These are phyloP conservation scores for Percina caprodes DNA, from an alignment of 2,113 vertebrate genomes.

Conservation along the genomic window DNA sequence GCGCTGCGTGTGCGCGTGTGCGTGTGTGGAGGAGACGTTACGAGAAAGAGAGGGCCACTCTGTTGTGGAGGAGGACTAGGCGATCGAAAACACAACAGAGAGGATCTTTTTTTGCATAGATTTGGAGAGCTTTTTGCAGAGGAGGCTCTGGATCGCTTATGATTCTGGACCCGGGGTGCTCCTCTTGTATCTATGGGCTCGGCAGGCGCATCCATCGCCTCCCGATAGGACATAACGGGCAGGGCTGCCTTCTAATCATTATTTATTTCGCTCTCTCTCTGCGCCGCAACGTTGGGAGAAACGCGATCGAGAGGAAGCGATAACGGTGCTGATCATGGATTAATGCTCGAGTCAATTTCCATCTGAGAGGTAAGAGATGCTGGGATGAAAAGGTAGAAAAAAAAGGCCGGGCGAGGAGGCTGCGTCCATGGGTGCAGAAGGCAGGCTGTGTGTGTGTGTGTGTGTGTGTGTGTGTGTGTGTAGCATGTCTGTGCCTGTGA, in stretches of 20 bases:
- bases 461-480: slow-evolving; percentile 12
- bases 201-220: slow-evolving; percentile 56
- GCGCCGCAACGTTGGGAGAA: slow-evolving; percentile 40
- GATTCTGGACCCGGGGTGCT: slow-evolving; percentile 22
- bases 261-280: slow-evolving; percentile 35
- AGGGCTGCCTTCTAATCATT: slow-evolving; percentile 34
- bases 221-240: slow-evolving; percentile 56
- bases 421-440: slow-evolving; percentile 23
- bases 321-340: slow-evolving; percentile 68
- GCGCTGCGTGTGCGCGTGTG: slow-evolving; percentile 53
- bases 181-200: slow-evolving; percentile 49
- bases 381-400: neutral
- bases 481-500: slow-evolving; percentile 20
- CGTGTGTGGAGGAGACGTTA: slow-evolving; percentile 62
- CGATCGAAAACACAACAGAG: slow-evolving; percentile 45
- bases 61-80: slow-evolving; percentile 67
- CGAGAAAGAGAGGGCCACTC: slow-evolving; percentile 66
- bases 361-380: slow-evolving; percentile 71
- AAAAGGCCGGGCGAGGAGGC: slow-evolving; percentile 34
- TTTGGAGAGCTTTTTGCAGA: neutral
- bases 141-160: neutral
- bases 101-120: neutral
- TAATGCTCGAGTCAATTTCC: slow-evolving; percentile 61
- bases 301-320: slow-evolving; percentile 50
- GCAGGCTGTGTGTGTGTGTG: neutral